Conservation (phyloP, 2,888 invertebrate species). For the Dryadula phaetusa region DNA sequence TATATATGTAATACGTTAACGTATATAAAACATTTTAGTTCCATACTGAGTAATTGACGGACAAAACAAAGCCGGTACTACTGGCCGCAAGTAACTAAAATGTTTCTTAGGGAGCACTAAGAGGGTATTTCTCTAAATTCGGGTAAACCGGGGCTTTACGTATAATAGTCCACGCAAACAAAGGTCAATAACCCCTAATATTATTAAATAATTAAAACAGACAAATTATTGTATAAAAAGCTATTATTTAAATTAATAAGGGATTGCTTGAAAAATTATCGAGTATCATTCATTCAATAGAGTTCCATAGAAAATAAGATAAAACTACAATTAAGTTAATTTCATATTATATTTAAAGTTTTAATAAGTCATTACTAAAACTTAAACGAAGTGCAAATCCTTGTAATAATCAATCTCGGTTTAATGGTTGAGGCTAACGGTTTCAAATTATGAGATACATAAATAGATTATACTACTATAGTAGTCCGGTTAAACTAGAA, state of each 20-base stretch:
- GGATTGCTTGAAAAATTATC: constrained; percentile 7
- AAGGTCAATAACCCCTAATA: not conserved
- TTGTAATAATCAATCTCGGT: constrained; percentile 15
- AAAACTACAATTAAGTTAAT: constrained; percentile 19
- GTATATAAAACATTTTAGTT: too few relatives aligned
- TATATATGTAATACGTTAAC: too few relatives aligned
- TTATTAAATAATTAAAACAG: not conserved
- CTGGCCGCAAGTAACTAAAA: too few relatives aligned
- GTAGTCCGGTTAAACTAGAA: not conserved
- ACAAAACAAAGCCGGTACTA: too few relatives aligned
- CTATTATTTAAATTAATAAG: not conserved
- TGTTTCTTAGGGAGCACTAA: too few relatives aligned
- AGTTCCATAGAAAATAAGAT: not conserved
- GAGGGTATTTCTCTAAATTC: too few relatives aligned
- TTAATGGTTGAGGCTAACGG: not conserved
- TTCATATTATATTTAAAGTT: not conserved
- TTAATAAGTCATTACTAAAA: not conserved
- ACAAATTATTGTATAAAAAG: too few relatives aligned
- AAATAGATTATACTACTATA: not conserved
- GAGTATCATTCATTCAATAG: not conserved
- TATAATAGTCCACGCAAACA: too few relatives aligned
- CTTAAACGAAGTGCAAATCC: not conserved
- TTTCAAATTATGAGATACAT: not conserved
- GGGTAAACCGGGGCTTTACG: too few relatives aligned
- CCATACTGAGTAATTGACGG: too few relatives aligned